Conservation (phyloP, 1,140 invertebrate genomes). For the Kradibia gibbosae region DNA sequence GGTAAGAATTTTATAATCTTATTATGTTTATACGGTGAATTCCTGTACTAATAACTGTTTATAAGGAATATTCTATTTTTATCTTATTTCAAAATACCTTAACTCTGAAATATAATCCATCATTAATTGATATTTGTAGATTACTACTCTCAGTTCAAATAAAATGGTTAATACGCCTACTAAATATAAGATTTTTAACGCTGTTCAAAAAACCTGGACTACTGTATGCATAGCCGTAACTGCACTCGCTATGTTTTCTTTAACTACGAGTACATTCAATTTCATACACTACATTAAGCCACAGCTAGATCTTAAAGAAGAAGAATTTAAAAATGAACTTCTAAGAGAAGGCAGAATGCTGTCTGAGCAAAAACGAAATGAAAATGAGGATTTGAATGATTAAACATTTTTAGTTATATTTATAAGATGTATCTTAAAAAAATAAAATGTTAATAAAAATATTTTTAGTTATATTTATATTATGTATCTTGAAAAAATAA, state of each 20-base stretch:
- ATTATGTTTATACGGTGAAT: too few species aligned
- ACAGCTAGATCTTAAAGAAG: not conserved
- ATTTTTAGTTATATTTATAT: too few species aligned
- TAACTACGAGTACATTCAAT: conserved; percentile 49
- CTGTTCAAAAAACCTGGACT: conserved; percentile 58
- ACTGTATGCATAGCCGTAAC: conserved; percentile 54
- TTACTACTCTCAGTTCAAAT: not conserved
- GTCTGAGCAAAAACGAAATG: not conserved
- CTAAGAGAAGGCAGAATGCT: conserved; percentile 59
- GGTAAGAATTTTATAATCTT: too few species aligned
- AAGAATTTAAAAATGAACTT: conserved; percentile 53
- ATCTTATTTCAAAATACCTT: too few species aligned
- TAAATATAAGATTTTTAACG: conserved; percentile 52
- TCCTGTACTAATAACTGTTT: too few species aligned
- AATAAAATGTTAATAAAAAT: too few species aligned
- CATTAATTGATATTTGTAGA: not conserved
- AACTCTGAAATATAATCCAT: not conserved
- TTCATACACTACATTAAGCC: conserved; percentile 60
- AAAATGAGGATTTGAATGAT: not conserved
- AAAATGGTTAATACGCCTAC: not conserved
- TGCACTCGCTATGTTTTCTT: not conserved
- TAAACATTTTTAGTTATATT: not conserved
- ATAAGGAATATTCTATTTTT: too few species aligned
- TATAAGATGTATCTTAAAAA: too few species aligned
- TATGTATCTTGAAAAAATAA: too few species aligned